These are phyloP conservation scores for Heliothis virescens DNA, from an alignment of 1,140 invertebrate species.

Conservation along the genomic window DNA sequence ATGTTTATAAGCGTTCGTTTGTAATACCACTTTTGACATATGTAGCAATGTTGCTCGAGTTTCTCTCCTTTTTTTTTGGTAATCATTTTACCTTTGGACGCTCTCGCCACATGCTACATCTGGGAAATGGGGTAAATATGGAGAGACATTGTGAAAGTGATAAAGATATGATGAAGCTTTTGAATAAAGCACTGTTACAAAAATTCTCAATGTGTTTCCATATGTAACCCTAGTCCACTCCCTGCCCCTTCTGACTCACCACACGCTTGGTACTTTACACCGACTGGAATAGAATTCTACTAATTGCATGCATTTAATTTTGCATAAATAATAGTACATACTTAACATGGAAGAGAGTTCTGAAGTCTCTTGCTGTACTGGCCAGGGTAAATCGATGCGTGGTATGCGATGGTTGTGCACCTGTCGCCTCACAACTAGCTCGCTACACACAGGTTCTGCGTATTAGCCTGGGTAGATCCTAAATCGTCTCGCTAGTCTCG, in stretches of 20 bases:
- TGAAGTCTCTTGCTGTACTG: not conserved
- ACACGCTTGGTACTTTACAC: slow-evolving; percentile 53
- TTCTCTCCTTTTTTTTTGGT: slow-evolving; percentile 76
- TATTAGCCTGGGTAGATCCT: slow-evolving; percentile 5
- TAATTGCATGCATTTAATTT: slow-evolving; percentile 47
- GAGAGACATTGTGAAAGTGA: slow-evolving; percentile 88
- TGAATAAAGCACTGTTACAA: slow-evolving; percentile 89
- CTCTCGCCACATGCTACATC: slow-evolving; percentile 86
- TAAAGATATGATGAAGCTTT: slow-evolving; percentile 87
- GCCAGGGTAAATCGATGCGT: not conserved
- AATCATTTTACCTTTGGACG: slow-evolving; percentile 79
- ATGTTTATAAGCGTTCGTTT: slow-evolving; percentile 86
- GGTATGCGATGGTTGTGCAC: slow-evolving; percentile 3
- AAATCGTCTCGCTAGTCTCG: slow-evolving; percentile 6
- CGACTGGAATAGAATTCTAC: slow-evolving; percentile 43
- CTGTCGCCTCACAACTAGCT: slow-evolving; percentile 29
- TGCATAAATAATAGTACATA: not conserved
- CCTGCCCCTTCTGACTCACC: slow-evolving; percentile 58
- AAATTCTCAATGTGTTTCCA: slow-evolving; percentile 89
- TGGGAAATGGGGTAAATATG: slow-evolving; percentile 88
- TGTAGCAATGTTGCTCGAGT: slow-evolving; percentile 86
- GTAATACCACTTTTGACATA: slow-evolving; percentile 87
- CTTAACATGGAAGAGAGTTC: not conserved
- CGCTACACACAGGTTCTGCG: slow-evolving; percentile 14
- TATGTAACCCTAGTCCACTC: slow-evolving; percentile 83